Base-by-base conservation (phyloP, 2,888 invertebrate genomes). In the Idaea dimidiata region DNA sequence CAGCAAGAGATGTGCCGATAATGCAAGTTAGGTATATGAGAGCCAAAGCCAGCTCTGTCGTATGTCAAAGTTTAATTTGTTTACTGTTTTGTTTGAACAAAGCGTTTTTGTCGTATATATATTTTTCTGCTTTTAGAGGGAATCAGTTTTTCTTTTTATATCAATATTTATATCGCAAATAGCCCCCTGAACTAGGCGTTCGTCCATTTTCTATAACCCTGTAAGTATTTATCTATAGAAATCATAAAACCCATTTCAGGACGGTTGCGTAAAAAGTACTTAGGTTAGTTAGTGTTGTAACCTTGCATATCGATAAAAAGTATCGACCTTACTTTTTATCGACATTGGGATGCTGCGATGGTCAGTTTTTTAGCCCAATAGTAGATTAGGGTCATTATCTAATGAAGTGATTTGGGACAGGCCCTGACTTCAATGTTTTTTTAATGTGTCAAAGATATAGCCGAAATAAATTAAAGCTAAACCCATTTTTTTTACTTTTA, bases 251-350 rank as follows among this genome's bases (percentile, higher is more conserved):
- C 7, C 56, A 59, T 64, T 62, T 71, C 66, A 67, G 68, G 67
- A 68, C 69, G 62, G 62, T 81, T 81, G 76, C 77, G 75, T 76
- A 81, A 81, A 63, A 17, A 63, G 66, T 59, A 67, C 67, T 67
- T 73, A 24, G 5, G 24, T 24, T 24, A n/a, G 24, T 24, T 67
- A 67, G 67, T 63, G 59, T 68, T 58, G 58, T 69, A 76, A 71
- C 84, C 85, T 86, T 78, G 83, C 16, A 65, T 59, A 68, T 72
- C 72, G 63, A 69, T 78, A 82, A 83, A 77, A 80, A 75, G 72
- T 32, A 54, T 56, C 74, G 79, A 81, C 84, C 85, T 84, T 69
- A 66, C 70, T 84, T 85, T 85, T 83, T 83, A 72, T 66, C 63
- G 61, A 70, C 59, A 59, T 60, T 65, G 82, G 84, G 86, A 86